Conservation (phyloP, 2,113 vertebrate genomes). For the Bufo bufo region DNA sequence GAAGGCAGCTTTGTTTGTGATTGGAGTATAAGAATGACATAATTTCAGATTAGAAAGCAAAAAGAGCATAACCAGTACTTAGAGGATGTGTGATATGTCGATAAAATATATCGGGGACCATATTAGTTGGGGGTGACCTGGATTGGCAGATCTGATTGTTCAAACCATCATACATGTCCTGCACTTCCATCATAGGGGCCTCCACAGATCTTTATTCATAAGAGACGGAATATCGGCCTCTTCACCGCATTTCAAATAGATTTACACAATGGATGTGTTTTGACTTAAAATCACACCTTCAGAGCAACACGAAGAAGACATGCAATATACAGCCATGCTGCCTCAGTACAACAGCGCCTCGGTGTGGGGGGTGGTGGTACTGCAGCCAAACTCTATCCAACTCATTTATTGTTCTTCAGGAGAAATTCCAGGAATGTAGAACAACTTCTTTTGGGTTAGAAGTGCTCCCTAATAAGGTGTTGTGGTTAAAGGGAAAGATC, state of each 20-base stretch:
- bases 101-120: no score
- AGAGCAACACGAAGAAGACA: background rate
- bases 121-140: no score
- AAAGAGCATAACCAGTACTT: no score
- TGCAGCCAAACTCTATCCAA: background rate
- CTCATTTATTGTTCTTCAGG: no score
- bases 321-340: no score
- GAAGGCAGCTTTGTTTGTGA: background rate
- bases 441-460: background rate
- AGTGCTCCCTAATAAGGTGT: background rate
- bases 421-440: constrained; percentile 28
- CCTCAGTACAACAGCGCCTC: background rate
- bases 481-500: background rate
- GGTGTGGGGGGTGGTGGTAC: background rate
- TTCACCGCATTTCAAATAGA: background rate
- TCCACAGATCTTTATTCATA: no score
- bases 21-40: background rate
- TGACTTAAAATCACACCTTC: background rate
- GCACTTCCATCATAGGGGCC: background rate
- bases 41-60: no score
- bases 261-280: background rate
- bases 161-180: background rate
- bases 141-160: background rate
- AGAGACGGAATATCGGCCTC: background rate
- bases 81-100: no score